Conservation (phyloP, 1,140 invertebrate genomes). For the Trichoplusia ni region DNA sequence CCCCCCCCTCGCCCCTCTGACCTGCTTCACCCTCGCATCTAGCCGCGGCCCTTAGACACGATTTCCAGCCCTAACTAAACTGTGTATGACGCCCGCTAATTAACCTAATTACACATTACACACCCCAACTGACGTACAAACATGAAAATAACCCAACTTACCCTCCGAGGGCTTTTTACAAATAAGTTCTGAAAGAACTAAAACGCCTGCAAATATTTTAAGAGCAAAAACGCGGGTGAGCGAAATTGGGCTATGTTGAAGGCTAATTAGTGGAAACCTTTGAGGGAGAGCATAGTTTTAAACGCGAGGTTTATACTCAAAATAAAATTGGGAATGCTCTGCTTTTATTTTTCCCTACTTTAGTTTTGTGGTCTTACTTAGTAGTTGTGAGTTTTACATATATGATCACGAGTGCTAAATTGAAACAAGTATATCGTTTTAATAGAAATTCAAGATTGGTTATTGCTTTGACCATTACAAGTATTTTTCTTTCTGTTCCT, state of each 20-base stretch:
- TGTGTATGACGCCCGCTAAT: constrained; percentile 21
- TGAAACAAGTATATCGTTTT: too few species aligned
- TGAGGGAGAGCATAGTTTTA: constrained; percentile 13
- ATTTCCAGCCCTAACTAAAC: constrained; percentile 4
- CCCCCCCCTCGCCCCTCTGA: background rate
- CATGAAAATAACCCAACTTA: constrained; percentile 15
- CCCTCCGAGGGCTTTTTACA: background rate
- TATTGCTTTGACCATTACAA: too few species aligned
- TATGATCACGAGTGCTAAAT: too few species aligned
- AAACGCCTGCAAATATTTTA: constrained; percentile 14
- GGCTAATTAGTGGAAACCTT: constrained; percentile 2
- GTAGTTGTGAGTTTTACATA: too few species aligned
- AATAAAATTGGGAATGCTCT: too few species aligned
- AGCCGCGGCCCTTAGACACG: background rate
- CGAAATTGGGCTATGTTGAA: constrained; percentile 2
- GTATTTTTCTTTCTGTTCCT: too few species aligned
- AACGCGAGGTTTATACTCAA: too few species aligned
- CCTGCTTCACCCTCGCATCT: constrained; percentile 6
- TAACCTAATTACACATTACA: constrained; percentile 30
- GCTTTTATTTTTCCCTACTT: too few species aligned
- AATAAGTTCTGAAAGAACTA: constrained; percentile 12
- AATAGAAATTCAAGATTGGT: too few species aligned
- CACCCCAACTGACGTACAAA: constrained; percentile 17
- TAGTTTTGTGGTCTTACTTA: too few species aligned
- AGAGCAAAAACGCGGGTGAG: constrained; percentile 5